Base-by-base conservation (phyloP, 2,797 vertebrate genomes). In the Sebastes nivosus region DNA sequence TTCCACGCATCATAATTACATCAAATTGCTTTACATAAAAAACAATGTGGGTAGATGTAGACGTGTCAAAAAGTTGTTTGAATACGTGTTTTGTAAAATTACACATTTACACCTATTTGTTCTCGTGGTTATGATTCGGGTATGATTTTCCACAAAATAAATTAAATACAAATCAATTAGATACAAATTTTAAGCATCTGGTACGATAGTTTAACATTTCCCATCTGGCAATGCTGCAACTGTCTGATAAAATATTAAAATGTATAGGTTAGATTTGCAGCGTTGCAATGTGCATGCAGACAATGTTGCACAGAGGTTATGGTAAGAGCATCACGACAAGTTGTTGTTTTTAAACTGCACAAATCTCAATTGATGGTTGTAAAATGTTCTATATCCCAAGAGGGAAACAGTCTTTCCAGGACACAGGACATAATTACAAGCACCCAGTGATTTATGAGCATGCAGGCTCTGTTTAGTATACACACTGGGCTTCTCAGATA, bases 391-490 rank as follows among this genome's bases (percentile, higher is more conserved):
- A 25, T 71, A 57, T 77, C 60, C 66, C 52, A 60, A 67, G 69
- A 73, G 50, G 20, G 64, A 50, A 72, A 57, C 64, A 16, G 13
- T 58, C 50, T 30, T 58, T 38, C 30, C 69, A 73, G 60, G 29
- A 59, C 68, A 72, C n/a, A 77, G 11, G 29, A 24, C 73, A 77
- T 75, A 68, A 81, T 80, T 77, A 85, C 72, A 80, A 58, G 52
- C 70, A 76, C 12, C 9, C 5, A 29, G 12, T 71, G 67, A 70
- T 86, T 82, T 69, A 80, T 67, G 68, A 61, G 66, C 24, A 20
- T 50, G 20, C 6, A 22, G 76, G 63, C 68, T 65, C 58, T 57
- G 63, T 67, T 82, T 73, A 61, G 27, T 70, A 32, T 12, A 34
- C 60, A 65, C 61, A 64, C n/a, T 34, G 36, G 59, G 25, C 50